phyloP scores from a whole-genome alignment of 2,888 invertebrate species.

The Galeopsomyia nigrocyanea region DNA sequence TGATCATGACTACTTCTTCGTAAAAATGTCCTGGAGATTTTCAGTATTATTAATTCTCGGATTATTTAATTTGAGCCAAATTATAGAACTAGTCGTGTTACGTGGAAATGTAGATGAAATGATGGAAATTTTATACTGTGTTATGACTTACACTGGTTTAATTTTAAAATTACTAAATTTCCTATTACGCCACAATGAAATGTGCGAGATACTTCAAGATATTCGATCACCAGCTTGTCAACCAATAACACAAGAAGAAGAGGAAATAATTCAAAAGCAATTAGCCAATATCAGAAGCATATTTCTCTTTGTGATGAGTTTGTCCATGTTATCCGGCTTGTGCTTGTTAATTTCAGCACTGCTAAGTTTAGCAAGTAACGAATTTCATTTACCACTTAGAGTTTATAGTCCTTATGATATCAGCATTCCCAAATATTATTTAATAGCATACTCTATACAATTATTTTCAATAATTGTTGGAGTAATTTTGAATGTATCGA shows the following conservation, averaged over 20 bases:
- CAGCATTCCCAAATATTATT: conserved; percentile 1
- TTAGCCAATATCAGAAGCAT: not conserved
- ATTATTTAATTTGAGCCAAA: conserved; percentile 21
- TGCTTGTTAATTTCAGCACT: conserved; percentile 15
- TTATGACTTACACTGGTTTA: conserved; percentile 25
- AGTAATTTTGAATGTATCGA: conserved; percentile 36
- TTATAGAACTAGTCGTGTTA: conserved; percentile 12
- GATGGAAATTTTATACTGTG: conserved; percentile 28
- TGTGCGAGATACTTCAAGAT: conserved; percentile 17
- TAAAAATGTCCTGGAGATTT: conserved; percentile 27
- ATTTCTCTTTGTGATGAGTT: conserved; percentile 26
- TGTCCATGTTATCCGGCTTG: conserved; percentile 22
- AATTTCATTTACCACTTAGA: conserved; percentile 24
- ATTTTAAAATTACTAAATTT: conserved; percentile 39
- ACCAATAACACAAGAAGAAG: conserved; percentile 21
- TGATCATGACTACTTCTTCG: not conserved
- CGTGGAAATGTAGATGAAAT: conserved; percentile 27
- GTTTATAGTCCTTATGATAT: conserved; percentile 39
- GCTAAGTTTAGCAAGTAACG: not conserved
- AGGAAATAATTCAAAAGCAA: conserved; percentile 21
- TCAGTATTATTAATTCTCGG: conserved; percentile 15
- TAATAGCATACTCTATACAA: conserved; percentile 27
- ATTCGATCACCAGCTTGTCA: conserved; percentile 13
- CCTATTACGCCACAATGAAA: conserved; percentile 2
- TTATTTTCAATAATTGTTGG: conserved; percentile 27